A percentile compares a stretch with the other conserved stretches of the same genome.
phyloP scores from a whole-genome alignment of 2,113 vertebrate genomes.

The Tachuris rubrigastra region DNA sequence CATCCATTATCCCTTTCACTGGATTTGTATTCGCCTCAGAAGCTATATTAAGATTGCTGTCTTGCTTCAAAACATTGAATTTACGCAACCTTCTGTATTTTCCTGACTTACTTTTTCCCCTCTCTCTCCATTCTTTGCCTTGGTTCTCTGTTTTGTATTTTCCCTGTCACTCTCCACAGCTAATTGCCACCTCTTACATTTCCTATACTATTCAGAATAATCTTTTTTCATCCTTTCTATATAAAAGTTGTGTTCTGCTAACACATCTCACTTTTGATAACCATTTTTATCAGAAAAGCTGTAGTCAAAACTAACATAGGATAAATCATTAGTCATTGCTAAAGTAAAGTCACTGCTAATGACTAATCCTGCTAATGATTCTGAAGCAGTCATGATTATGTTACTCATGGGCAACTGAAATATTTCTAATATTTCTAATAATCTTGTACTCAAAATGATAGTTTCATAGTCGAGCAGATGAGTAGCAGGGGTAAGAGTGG shows the following conservation, averaged over 20 bases:
- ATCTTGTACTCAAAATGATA: neutral
- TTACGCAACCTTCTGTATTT: neutral
- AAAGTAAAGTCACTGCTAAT: neutral
- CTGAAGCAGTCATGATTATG: neutral
- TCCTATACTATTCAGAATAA: neutral
- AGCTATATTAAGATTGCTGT: neutral
- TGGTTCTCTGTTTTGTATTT: neutral
- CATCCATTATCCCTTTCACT: neutral
- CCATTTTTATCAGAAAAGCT: neutral
- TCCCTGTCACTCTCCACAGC: neutral
- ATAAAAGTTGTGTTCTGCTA: neutral
- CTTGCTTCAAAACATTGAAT: neutral
- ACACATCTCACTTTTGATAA: neutral
- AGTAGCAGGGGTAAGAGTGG: accelerated
- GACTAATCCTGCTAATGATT: neutral
- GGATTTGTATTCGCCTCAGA: neutral
- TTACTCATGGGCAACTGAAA: neutral
- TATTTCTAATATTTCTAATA: neutral
- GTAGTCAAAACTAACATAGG: neutral
- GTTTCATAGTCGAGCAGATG: neutral
- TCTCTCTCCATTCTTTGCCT: neutral
- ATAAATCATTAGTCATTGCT: neutral
- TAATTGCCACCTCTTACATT: neutral
- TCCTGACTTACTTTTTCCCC: neutral
- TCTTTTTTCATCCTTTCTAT: neutral